Evolutionary conservation across 2,797 vertebrate genomes (phyloP), one percentile per base, ranked within the genome.

Genomic region (Rhinella marina): DNA sequence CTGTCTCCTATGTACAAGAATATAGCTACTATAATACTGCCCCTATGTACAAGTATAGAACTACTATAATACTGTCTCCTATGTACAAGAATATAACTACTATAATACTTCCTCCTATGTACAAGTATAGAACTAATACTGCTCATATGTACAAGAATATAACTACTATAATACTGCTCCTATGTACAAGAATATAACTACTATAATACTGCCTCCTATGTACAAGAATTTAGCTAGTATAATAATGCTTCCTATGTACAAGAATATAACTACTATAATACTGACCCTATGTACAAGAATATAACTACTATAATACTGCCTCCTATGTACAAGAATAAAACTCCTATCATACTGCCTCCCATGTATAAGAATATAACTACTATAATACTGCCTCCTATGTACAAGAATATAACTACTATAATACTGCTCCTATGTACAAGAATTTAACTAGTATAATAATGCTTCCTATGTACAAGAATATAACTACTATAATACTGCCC

Each of bases 351-450:
- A 70, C 68, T 70, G 68, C 6, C n/a, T 9, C 68, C 27, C 32
- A 70, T 70, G 13, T 73, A 48, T 19, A 73, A 48, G 70, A 48
- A 73, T 50, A 75, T 75, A 75, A 50, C 41, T 50, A 75, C 72
- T 75, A 75, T 75, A 75, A 75, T 50, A 75, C 72, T 50, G 72
- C 72, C 7, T 2, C 41, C 70, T 48, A 48, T 73, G 3, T 73
- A 73, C 70, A 73, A 23, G 70, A 73, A 73, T 73, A 48, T 73
- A 73, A 73, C 32, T 73, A 73, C 32, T 73, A 72, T 72, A 72
- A 32, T 19, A 72, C 29, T 66, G 64, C 64, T 6, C 64, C 64
- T 62, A 62, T 62, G 8, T 62, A 62, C 21, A 62, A n/a, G 61
- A 62, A 62, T 62, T 23, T 62, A 68, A 68, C 66, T 68, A n/a